Evolutionary conservation across 2,113 vertebrate genomes (phyloP), one percentile per base, ranked within the genome.

Genomic region (Mobula birostris): DNA sequence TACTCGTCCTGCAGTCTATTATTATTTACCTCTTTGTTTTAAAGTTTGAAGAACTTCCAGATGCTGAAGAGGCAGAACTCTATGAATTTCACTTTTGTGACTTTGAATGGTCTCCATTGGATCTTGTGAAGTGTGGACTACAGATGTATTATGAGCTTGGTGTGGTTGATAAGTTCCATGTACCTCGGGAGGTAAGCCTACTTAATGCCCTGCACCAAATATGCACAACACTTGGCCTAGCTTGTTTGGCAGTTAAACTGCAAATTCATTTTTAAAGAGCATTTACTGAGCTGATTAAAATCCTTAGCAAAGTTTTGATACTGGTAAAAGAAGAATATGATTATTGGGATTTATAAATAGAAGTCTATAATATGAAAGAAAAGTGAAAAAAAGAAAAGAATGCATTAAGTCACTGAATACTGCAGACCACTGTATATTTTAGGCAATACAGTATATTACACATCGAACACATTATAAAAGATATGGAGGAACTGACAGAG

Each of bases 131-230:
- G 94, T 97, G 97, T n/a, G 97, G 96, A 72, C 96, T 97, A 95
- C 96, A 95, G 94, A 97, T 97, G 97, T 97, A 97, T 95, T 97
- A 97, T 68, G 97, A 97, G 7, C 96, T 97, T 79, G 97, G 97
- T 68, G 97, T 97, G 95, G 97, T 97, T 94, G 97, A 97, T 95
- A 97, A 97, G 96, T 97, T 97, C 76, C 97, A 97, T 95, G 96
- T 97, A 94, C 97, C 97, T 94, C 96, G 97, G 95, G 97, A 97
- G 96, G 97, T 97, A 56, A 19, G 96, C 24, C 27, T 11, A 68
- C 27, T 66, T 36, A 6, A 36, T 7, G n/a, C 2, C 61, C 61
- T 90, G n/a, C 17, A 68, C 14, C 12, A 90, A 32, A 8, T 66
- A 66, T 66, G 29, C 48, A 21, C 27, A 29, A 79, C 9, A 36